These are phyloP conservation scores for Himalopsyche tibetana DNA, from an alignment of 2,888 invertebrate genomes.

Conservation along the genomic window DNA sequence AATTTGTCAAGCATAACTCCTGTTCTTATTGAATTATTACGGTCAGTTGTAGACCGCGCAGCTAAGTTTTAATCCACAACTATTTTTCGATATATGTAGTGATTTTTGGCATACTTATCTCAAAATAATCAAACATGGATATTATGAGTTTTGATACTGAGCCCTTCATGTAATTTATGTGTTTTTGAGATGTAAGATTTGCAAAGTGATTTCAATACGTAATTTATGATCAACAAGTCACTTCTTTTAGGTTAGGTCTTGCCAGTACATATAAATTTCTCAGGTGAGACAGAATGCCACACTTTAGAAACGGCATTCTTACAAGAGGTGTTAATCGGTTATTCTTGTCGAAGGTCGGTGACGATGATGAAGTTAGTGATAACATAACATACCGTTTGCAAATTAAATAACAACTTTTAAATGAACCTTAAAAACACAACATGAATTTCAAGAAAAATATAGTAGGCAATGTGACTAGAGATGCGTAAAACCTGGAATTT, in stretches of 20 bases:
- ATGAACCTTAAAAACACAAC: not conserved
- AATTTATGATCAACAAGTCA: not conserved
- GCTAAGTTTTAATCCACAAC: too few species aligned
- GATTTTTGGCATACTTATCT: too few species aligned
- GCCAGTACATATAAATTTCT: not conserved
- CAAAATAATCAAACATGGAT: too few species aligned
- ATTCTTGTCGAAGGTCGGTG: not conserved
- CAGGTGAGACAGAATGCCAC: not conserved
- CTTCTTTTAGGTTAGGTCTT: not conserved
- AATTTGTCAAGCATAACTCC: too few species aligned
- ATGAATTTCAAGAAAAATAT: not conserved
- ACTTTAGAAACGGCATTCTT: not conserved
- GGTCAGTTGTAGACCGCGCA: too few species aligned
- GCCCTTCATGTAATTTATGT: not conserved
- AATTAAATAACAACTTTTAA: not conserved
- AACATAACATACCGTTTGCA: not conserved
- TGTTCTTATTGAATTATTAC: too few species aligned
- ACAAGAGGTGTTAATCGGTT: constrained; percentile 9
- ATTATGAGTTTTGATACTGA: too few species aligned
- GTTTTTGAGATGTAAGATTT: not conserved
- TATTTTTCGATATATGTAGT: too few species aligned
- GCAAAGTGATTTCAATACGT: not conserved
- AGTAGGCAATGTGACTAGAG: too few species aligned
- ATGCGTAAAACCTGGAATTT: too few species aligned
- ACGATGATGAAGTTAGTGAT: not conserved